A percentile compares a stretch with the other conserved stretches of the same genome.
Conservation (phyloP, 2,797 vertebrate genomes). For the Hylomyscus alleni region DNA sequence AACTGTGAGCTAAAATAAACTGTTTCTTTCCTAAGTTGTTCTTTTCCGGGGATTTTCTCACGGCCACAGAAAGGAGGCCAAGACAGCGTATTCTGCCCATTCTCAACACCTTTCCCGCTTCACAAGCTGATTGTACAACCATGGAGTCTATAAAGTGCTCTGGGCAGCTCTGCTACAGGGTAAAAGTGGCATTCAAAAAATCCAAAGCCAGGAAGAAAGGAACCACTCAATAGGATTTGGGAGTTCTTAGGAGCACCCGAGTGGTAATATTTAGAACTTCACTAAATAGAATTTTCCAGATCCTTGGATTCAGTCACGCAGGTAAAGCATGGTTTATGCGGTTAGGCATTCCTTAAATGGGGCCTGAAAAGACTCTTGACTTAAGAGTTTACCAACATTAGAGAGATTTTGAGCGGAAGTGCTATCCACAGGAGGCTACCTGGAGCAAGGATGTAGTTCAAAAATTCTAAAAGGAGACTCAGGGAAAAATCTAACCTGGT, state of each 20-base stretch:
- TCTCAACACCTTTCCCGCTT: accelerated
- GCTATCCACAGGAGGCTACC: background rate
- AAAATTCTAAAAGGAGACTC: background rate
- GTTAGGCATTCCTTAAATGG: background rate
- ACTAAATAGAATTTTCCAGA: background rate
- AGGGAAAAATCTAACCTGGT: accelerated
- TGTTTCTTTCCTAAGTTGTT: background rate
- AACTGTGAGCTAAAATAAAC: background rate
- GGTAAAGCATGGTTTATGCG: background rate
- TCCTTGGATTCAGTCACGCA: background rate
- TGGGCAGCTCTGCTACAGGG: background rate
- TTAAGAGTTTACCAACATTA: background rate
- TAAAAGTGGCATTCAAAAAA: background rate
- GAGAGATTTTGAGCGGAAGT: background rate
- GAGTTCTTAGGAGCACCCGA: background rate
- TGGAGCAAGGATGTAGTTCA: background rate
- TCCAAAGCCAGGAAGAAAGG: background rate
- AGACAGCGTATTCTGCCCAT: accelerated
- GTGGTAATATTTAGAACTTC: background rate
- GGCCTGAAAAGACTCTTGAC: background rate
- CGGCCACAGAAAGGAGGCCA: background rate
- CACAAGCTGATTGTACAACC: accelerated
- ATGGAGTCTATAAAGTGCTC: background rate
- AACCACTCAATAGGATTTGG: background rate
- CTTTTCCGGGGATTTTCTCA: background rate